Percentiles rank a stretch among this genome's conserved stretches.
Evolutionary conservation across 2,888 invertebrate genomes (phyloP).

Genomic region (Eurois occulta): DNA sequence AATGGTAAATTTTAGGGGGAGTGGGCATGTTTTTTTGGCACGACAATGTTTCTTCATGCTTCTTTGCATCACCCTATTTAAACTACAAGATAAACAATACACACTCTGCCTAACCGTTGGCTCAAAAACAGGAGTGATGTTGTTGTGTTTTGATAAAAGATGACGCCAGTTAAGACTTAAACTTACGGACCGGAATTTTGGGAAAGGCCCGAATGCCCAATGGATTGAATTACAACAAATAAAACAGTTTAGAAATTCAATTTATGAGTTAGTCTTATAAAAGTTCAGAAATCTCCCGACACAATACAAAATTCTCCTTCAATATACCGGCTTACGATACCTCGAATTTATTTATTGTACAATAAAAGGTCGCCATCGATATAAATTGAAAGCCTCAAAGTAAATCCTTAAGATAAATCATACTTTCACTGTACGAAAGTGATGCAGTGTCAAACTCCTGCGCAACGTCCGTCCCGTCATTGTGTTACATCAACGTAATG

Average conservation of each 20-base stretch:
- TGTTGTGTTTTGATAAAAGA: not conserved
- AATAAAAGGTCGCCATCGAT: conserved; percentile 61
- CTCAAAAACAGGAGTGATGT: not conserved
- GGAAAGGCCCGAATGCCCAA: not conserved
- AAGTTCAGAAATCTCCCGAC: conserved; percentile 14
- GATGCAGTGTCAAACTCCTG: conserved; percentile 64
- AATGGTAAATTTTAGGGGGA: not conserved
- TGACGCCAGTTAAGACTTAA: not conserved
- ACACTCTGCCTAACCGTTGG: not conserved
- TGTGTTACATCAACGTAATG: conserved; percentile 58
- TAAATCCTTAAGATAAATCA: conserved; percentile 66
- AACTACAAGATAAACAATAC: not conserved
- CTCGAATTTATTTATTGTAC: conserved; percentile 52
- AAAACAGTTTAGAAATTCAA: not conserved
- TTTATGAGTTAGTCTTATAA: not conserved
- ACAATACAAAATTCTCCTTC: conserved; percentile 34
- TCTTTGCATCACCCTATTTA: not conserved
- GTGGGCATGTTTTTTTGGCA: not conserved
- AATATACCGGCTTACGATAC: conserved; percentile 32
- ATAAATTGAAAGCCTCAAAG: conserved; percentile 57
- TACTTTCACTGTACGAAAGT: conserved; percentile 67
- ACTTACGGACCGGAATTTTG: not conserved
- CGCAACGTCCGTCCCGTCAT: conserved; percentile 56
- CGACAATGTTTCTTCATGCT: not conserved
- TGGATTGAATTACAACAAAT: not conserved